Evolutionary conservation across 2,888 invertebrate genomes (phyloP).

Genomic region (Atrina japonica): DNA sequence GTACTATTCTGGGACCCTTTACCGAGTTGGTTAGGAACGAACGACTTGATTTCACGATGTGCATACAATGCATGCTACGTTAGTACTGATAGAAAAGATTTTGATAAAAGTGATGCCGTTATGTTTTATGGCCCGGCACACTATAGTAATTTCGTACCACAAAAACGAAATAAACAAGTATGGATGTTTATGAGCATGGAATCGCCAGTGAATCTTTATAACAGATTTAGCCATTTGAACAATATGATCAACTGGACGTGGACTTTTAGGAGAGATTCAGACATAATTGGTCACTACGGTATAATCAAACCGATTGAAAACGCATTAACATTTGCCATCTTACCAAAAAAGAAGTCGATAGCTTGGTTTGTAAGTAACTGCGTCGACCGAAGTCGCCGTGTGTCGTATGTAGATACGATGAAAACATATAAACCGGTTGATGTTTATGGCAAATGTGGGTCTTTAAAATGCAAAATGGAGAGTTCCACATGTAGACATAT

Average conservation of each 20-base stretch:
- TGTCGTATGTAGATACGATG: neutral
- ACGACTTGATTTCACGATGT: conserved; percentile 1
- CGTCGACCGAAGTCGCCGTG: neutral
- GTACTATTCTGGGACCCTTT: conserved; percentile 2
- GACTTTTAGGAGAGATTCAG: conserved; percentile 9
- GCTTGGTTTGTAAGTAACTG: conserved; percentile 17
- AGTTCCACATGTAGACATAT: conserved; percentile 1
- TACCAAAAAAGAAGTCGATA: conserved; percentile 4
- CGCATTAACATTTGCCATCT: neutral
- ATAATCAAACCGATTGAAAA: neutral
- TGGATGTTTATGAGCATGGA: conserved; percentile 7
- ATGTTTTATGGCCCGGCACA: conserved; percentile 9
- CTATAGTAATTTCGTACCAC: neutral
- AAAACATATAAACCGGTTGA: neutral
- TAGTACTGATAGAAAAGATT: neutral
- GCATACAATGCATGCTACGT: neutral
- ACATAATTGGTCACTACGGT: neutral
- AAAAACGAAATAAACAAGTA: neutral
- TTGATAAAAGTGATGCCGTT: conserved; percentile 1
- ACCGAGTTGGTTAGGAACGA: neutral
- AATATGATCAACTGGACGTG: conserved; percentile 10
- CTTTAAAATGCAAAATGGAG: neutral
- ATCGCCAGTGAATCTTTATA: neutral
- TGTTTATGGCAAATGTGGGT: conserved; percentile 6
- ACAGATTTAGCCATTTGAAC: neutral